These are phyloP conservation scores for Tyto alba DNA, from an alignment of 2,113 vertebrate genomes.

Conservation along the genomic window DNA sequence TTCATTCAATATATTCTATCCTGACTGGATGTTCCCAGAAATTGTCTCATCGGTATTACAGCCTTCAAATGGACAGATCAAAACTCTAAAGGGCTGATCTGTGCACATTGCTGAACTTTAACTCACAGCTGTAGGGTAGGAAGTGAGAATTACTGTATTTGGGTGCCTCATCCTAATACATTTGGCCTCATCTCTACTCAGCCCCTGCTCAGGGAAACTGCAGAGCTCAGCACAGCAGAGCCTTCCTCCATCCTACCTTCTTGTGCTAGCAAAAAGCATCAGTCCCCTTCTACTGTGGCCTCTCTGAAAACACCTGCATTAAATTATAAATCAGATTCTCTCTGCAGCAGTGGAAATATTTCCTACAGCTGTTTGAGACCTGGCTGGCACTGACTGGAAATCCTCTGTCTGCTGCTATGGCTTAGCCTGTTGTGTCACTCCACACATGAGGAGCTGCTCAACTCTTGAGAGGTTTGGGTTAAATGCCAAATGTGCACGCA, in stretches of 20 bases:
- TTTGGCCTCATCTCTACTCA: not conserved
- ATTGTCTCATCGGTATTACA: not conserved
- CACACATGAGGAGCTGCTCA: not conserved
- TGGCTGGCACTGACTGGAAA: not conserved
- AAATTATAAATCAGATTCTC: not conserved
- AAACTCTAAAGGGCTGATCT: not conserved
- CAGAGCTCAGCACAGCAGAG: not conserved
- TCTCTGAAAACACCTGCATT: not conserved
- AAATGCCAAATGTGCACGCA: rapidly evolving
- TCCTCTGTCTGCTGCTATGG: not conserved
- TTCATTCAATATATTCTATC: not conserved
- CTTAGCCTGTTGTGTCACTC: not conserved
- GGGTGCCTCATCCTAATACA: not conserved
- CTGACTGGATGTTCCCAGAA: not conserved
- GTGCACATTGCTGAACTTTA: not conserved
- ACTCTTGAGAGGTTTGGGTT: not conserved
- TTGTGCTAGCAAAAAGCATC: not conserved
- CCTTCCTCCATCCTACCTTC: not conserved
- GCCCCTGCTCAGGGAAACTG: not conserved
- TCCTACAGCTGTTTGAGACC: not conserved
- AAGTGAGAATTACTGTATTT: not conserved
- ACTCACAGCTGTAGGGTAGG: not conserved
- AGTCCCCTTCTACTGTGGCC: not conserved
- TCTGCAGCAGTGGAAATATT: not conserved
- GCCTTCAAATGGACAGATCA: not conserved